phyloP scores from a whole-genome alignment of 2,113 vertebrate species.

The Cyprinodon variegatus region DNA sequence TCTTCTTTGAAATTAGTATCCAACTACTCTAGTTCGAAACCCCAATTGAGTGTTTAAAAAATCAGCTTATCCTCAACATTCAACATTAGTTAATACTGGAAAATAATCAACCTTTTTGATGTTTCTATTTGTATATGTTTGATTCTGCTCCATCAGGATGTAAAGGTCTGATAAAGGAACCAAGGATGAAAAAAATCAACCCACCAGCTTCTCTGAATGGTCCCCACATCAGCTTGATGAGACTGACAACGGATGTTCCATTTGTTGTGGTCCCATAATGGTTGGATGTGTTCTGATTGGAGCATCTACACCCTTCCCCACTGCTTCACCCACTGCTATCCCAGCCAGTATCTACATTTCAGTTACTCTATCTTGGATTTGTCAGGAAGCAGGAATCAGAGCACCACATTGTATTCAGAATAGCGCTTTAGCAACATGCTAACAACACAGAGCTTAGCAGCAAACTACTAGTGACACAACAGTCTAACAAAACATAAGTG shows the following conservation, averaged over 20 bases:
- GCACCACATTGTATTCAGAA: conserved; percentile 44
- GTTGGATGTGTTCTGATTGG: conserved; percentile 53
- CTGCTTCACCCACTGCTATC: conserved; percentile 25
- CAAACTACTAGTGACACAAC: conserved; percentile 54
- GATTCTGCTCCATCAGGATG: conserved; percentile 64
- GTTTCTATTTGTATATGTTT: neutral
- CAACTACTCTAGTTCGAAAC: neutral
- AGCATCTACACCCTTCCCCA: conserved; percentile 21
- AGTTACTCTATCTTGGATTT: conserved; percentile 12
- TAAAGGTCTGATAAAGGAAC: conserved; percentile 44
- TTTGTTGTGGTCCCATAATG: conserved; percentile 30
- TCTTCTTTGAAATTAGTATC: neutral
- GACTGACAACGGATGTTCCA: conserved; percentile 32
- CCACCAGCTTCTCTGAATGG: conserved; percentile 60
- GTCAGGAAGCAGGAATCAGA: conserved; percentile 37
- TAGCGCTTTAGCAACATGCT: conserved; percentile 73
- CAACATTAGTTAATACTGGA: neutral
- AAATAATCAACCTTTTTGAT: neutral
- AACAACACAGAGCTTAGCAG: conserved; percentile 63
- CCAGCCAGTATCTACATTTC: conserved; percentile 21
- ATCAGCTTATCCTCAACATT: neutral
- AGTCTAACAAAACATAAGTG: conserved; percentile 52
- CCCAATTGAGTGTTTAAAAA: neutral
- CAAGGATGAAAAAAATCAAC: conserved; percentile 12
- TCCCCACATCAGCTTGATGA: conserved; percentile 32